Percentiles rank a stretch among this genome's conserved stretches.
phyloP scores from a whole-genome alignment of 2,113 vertebrate genomes.

The Platysternon megacephalum region DNA sequence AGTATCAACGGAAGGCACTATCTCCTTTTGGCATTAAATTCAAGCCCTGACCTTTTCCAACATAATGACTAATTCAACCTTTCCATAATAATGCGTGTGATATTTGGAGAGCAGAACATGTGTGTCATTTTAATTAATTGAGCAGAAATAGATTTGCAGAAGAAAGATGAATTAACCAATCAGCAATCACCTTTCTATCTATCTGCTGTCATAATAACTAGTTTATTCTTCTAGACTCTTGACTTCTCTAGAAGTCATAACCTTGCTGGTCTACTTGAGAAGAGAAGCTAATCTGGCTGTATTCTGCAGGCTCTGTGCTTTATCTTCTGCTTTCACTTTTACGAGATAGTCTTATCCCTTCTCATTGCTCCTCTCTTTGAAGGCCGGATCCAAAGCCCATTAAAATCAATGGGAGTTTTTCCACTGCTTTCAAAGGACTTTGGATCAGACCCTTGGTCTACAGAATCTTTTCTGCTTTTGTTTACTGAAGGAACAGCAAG shows the following conservation, averaged over 20 bases:
- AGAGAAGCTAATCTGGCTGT: constrained; percentile 25
- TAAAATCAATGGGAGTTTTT: background rate
- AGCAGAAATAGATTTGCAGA: constrained; percentile 74
- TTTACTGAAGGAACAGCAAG: constrained; percentile 9
- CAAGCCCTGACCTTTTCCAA: constrained; percentile 73
- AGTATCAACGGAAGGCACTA: constrained; percentile 50
- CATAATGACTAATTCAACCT: constrained; percentile 73
- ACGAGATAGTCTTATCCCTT: constrained; percentile 51
- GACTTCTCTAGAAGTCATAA: constrained; percentile 56
- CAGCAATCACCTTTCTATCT: constrained; percentile 52
- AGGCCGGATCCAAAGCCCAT: background rate
- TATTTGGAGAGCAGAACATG: constrained; percentile 74
- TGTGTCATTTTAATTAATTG: constrained; percentile 78
- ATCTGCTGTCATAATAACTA: constrained; percentile 67
- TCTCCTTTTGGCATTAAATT: constrained; percentile 71
- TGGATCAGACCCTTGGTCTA: background rate
- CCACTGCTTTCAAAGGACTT: too few species aligned
- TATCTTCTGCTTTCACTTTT: constrained; percentile 45
- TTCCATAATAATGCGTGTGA: constrained; percentile 77
- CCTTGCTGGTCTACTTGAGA: constrained; percentile 44
- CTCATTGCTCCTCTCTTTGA: background rate
- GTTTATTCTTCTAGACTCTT: constrained; percentile 71
- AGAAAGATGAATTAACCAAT: constrained; percentile 69
- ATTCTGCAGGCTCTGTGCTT: constrained; percentile 15
- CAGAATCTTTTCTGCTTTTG: constrained; percentile 21